Conservation (phyloP, 2,113 vertebrate genomes). For the Bubo scandiacus region DNA sequence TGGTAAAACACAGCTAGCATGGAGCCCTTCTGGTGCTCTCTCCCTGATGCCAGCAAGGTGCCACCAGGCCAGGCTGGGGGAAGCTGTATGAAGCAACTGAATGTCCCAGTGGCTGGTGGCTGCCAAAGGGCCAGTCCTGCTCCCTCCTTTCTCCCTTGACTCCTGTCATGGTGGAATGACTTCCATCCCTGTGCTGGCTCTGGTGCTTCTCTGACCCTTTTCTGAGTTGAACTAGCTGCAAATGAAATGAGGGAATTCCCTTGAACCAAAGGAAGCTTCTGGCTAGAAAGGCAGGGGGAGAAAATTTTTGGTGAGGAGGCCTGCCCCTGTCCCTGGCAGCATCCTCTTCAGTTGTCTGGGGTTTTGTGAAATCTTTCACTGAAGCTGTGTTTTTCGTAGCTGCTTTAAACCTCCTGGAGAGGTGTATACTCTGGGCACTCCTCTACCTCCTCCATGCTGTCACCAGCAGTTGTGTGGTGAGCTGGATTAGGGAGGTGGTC, state of each 20-base stretch:
- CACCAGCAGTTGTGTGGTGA: not conserved
- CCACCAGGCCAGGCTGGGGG: too few relatives aligned
- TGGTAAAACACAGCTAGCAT: not conserved
- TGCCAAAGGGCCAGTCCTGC: not conserved
- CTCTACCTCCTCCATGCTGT: not conserved
- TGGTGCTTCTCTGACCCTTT: not conserved
- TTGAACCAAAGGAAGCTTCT: not conserved
- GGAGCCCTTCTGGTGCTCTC: not conserved
- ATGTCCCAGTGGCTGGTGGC: too few relatives aligned
- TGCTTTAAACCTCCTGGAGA: not conserved
- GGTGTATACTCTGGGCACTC: not conserved
- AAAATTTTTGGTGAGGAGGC: not conserved
- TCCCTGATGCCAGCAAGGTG: not conserved
- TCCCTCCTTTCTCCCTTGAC: not conserved
- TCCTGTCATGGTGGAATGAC: not conserved
- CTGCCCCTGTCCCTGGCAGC: not conserved
- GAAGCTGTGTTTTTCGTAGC: not conserved
- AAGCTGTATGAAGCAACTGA: not conserved
- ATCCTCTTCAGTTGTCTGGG: not conserved
- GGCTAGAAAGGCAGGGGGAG: not conserved
- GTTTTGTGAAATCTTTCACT: not conserved
- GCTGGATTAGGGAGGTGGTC: not conserved
- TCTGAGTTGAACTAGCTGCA: not conserved
- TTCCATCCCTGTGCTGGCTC: not conserved
- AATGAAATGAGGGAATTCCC: not conserved